Evolutionary conservation across 2,113 vertebrate species (phyloP).

Genomic region (Podarcis muralis): DNA sequence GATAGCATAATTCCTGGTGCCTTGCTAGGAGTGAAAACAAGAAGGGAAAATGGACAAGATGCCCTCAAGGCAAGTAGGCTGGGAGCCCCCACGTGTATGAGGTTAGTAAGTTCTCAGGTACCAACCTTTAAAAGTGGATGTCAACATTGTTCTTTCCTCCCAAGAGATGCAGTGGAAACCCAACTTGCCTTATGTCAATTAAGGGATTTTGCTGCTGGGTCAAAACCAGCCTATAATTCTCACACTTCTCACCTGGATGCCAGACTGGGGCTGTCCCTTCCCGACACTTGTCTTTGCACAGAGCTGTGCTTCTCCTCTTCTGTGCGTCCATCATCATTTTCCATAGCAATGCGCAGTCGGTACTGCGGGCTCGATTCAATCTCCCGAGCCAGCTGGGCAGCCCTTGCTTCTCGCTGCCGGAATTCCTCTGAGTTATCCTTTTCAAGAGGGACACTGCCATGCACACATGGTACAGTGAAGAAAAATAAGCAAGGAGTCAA

Average conservation of each 20-base stretch:
- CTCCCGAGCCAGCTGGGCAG: slow-evolving; percentile 86
- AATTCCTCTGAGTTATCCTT: slow-evolving; percentile 85
- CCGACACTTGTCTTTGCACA: slow-evolving; percentile 79
- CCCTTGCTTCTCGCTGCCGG: slow-evolving; percentile 86
- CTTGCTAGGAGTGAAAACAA: not conserved
- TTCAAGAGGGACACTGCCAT: slow-evolving; percentile 84
- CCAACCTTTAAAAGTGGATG: no score
- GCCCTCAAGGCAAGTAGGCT: no score
- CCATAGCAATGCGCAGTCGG: slow-evolving; percentile 82
- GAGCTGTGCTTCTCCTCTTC: slow-evolving; percentile 91
- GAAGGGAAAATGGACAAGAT: not conserved
- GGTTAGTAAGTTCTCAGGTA: not conserved
- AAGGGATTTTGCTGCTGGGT: slow-evolving; percentile 30
- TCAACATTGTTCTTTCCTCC: not conserved
- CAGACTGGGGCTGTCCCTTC: slow-evolving; percentile 73
- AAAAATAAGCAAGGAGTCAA: not conserved
- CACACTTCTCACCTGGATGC: slow-evolving; percentile 59
- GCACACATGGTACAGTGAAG: not conserved
- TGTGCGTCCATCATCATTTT: slow-evolving; percentile 87
- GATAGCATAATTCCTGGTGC: not conserved
- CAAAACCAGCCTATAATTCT: not conserved
- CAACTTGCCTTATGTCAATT: slow-evolving; percentile 24
- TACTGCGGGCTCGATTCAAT: slow-evolving; percentile 91
- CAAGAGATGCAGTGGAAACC: not conserved
- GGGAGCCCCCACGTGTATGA: not conserved